phyloP scores from a whole-genome alignment of 1,140 invertebrate species.

The Hyphantria cunea region DNA sequence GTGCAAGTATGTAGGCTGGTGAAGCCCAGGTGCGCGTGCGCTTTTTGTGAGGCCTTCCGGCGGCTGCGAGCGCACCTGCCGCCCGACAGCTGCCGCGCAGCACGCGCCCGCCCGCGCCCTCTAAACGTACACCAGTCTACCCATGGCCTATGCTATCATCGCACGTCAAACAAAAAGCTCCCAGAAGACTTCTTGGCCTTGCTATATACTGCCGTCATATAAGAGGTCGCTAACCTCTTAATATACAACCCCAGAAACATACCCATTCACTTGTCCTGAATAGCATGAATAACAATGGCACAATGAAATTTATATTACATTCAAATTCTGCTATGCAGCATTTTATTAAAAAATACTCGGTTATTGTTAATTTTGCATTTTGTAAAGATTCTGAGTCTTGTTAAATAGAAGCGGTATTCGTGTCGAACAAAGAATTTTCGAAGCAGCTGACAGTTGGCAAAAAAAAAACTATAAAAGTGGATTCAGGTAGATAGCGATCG shows the following conservation, averaged over 20 bases:
- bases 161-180: too few relatives aligned
- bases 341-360: conserved; percentile 6
- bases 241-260: conserved; percentile 4
- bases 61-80: conserved; percentile 74
- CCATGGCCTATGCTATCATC: too few relatives aligned
- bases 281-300: conserved; percentile 13
- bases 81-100: conserved; percentile 54
- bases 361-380: conserved; percentile 25
- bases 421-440: conserved; percentile 43
- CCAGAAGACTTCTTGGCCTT: too few relatives aligned
- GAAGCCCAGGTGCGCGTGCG: conserved; percentile 66
- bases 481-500: conserved; percentile 30
- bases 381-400: conserved; percentile 15
- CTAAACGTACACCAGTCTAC: conserved; percentile 12
- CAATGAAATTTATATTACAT: conserved; percentile 8
- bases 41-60: conserved; percentile 75
- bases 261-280: conserved; percentile 11
- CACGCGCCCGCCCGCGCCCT: conserved; percentile 23
- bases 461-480: conserved; percentile 24
- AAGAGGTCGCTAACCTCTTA: conserved; percentile 20
- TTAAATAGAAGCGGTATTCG: conserved; percentile 14
- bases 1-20: conserved; percentile 62
- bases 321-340: conserved; percentile 9
- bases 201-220: conserved; percentile 5
- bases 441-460: conserved; percentile 50